phyloP scores from a whole-genome alignment of 2,888 invertebrate species.

The Synergus itoensis region DNA sequence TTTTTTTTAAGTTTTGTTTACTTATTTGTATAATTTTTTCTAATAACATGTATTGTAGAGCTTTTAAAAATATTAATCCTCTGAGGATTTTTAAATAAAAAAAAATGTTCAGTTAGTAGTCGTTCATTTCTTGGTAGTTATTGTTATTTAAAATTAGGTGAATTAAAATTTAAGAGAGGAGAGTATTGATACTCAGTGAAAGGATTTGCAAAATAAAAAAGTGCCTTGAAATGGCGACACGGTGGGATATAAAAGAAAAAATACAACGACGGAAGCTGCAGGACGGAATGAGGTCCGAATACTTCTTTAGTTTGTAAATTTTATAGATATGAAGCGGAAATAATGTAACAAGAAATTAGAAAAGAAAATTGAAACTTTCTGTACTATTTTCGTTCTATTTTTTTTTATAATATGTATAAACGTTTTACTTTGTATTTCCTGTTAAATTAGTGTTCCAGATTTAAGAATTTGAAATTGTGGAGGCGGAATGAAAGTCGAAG shows the following conservation, averaged over 20 bases:
- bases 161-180: neutral
- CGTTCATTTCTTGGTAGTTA: neutral
- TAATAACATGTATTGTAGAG: neutral
- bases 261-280: constrained; percentile 61
- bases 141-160: neutral
- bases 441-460: too few relatives aligned
- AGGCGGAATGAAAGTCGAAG: neutral
- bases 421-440: too few relatives aligned
- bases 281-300: constrained; percentile 68
- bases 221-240: constrained; percentile 65
- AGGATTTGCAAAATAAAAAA: constrained; percentile 53
- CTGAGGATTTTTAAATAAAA: neutral
- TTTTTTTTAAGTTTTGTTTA: neutral
- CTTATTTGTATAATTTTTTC: neutral
- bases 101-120: neutral
- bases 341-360: too few relatives aligned
- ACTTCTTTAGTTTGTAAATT: constrained; percentile 72
- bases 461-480: neutral
- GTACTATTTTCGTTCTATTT: too few relatives aligned
- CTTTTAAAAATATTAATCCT: neutral
- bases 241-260: constrained; percentile 64
- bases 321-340: constrained; percentile 53
- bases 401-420: too few relatives aligned
- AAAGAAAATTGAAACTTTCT: too few relatives aligned
- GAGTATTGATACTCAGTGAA: neutral